Evolutionary conservation across 2,888 invertebrate genomes (phyloP).

Genomic region (Tiphia femorata): DNA sequence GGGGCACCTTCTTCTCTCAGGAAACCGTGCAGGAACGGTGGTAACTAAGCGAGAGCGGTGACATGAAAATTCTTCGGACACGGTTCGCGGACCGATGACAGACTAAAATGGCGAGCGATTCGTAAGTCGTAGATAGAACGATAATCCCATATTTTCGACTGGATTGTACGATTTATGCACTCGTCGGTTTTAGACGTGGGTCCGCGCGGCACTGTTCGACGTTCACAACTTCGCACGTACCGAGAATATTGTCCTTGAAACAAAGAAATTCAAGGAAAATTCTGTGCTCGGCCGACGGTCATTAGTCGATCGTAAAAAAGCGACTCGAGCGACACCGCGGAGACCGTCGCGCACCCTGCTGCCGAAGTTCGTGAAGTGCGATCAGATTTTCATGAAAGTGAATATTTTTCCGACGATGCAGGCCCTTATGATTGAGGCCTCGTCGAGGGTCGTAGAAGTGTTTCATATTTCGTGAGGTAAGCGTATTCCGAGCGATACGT

Average conservation of each 20-base stretch:
- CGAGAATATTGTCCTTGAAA: slow-evolving; percentile 15
- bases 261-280: slow-evolving; percentile 25
- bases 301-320: slow-evolving; percentile 50
- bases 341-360: slow-evolving; percentile 33
- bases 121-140: slow-evolving; percentile 16
- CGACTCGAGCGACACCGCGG: slow-evolving; percentile 48
- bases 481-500: no score
- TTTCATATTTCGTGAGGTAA: no score
- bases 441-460: no score
- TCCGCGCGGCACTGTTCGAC: not conserved
- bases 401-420: no score
- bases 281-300: slow-evolving; percentile 36
- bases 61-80: slow-evolving; percentile 34
- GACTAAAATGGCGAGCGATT: slow-evolving; percentile 58
- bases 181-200: no score
- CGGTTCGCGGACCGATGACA: slow-evolving; percentile 47
- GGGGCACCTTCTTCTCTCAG: not conserved
- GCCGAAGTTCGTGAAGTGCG: no score
- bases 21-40: not conserved
- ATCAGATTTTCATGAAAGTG: no score
- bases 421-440: no score
- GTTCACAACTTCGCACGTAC: slow-evolving; percentile 4
- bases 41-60: not conserved
- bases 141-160: slow-evolving; percentile 42
- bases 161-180: slow-evolving; percentile 12